Conservation (phyloP, 2,888 invertebrate species). For the Pterostichus niger region DNA sequence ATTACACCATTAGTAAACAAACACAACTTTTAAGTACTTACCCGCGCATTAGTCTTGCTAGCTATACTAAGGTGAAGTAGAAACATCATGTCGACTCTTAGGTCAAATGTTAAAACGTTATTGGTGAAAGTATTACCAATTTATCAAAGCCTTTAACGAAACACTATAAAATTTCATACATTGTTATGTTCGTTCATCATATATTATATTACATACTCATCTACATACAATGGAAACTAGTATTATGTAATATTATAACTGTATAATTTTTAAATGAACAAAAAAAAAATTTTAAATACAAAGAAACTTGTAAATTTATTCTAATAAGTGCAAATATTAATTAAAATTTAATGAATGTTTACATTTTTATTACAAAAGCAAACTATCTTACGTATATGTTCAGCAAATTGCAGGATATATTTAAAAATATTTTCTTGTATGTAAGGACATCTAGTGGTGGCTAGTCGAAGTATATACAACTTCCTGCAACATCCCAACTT, state of each 20-base stretch:
- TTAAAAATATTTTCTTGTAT: background rate
- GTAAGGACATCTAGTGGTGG: background rate
- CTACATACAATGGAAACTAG: no score
- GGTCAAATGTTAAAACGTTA: constrained; percentile 18
- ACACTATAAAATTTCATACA: no score
- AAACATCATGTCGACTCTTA: background rate
- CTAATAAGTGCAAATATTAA: no score
- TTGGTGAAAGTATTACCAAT: constrained; percentile 18
- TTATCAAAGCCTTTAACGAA: background rate
- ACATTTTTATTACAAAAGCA: background rate
- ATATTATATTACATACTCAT: no score
- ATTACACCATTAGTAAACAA: no score
- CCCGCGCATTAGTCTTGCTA: background rate
- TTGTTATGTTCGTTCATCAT: background rate
- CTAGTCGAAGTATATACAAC: background rate
- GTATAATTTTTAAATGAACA: no score
- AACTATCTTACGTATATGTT: background rate
- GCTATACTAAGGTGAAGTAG: background rate
- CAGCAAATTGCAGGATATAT: constrained; percentile 6
- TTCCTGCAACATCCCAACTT: constrained; percentile 10
- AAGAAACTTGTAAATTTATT: no score
- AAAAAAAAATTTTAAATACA: no score
- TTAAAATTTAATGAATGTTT: background rate
- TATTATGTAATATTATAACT: no score
- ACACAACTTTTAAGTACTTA: no score